Conservation (phyloP, 2,888 invertebrate genomes). For the Leptinotarsa haldemani region DNA sequence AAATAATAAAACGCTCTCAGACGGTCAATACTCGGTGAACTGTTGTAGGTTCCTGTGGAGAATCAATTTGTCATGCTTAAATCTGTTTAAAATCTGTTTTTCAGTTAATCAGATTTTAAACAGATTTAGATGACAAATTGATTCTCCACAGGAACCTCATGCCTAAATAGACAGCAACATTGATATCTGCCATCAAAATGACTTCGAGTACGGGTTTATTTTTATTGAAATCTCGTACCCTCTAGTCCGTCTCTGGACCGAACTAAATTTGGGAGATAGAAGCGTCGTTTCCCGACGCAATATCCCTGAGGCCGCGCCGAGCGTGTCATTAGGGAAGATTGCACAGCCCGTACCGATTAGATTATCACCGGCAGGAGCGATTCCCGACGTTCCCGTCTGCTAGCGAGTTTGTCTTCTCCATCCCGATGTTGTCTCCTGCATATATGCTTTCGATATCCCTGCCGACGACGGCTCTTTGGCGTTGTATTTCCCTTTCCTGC, state of each 20-base stretch:
- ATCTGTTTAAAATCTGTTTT: too few relatives aligned
- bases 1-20: too few relatives aligned
- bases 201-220: neutral
- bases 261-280: conserved; percentile 19
- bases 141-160: too few relatives aligned
- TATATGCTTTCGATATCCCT: conserved; percentile 12
- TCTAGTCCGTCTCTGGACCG: neutral
- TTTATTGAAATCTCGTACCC: neutral
- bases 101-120: too few relatives aligned
- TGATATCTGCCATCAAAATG: neutral
- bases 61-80: neutral
- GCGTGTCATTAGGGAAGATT: conserved; percentile 64
- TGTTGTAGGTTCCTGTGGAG: too few relatives aligned
- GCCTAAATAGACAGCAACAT: neutral
- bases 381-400: conserved; percentile 14
- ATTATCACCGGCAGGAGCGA: conserved; percentile 56
- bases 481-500: conserved; percentile 16
- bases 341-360: conserved; percentile 66
- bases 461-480: neutral
- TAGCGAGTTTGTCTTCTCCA: conserved; percentile 1
- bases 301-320: conserved; percentile 56
- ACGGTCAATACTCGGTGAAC: too few relatives aligned
- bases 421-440: conserved; percentile 11
- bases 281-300: conserved; percentile 45
- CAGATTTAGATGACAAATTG: too few relatives aligned